phyloP scores from a whole-genome alignment of 2,797 vertebrate genomes.

The Neomorphus geoffroyi region DNA sequence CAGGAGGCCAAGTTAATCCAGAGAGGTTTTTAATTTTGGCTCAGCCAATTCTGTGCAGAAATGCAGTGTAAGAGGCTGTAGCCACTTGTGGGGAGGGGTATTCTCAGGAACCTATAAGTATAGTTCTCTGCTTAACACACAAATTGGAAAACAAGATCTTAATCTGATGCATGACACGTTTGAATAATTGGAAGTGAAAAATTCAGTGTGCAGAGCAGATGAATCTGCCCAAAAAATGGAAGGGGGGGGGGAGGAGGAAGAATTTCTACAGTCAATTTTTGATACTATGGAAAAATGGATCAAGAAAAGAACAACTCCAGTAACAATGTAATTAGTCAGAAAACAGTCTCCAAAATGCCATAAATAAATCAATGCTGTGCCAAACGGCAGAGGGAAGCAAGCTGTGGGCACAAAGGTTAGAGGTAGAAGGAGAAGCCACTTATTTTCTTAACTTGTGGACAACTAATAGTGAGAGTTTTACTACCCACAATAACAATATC shows the following conservation, averaged over 20 bases:
- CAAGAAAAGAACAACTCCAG: not conserved
- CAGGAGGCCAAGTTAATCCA: constrained; percentile 3
- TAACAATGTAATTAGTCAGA: not conserved
- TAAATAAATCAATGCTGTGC: not conserved
- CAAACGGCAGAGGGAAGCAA: not conserved
- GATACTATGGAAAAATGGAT: not conserved
- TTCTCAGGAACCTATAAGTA: not conserved
- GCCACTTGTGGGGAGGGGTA: not conserved
- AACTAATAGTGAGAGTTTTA: not conserved
- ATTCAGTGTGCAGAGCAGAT: constrained; percentile 7
- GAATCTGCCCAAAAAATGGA: not conserved
- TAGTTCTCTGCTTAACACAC: not conserved
- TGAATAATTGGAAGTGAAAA: constrained; percentile 37
- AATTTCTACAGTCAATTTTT: not conserved
- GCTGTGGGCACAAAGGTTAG: not conserved
- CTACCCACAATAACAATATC: not conserved
- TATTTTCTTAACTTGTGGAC: not conserved
- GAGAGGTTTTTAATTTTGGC: constrained; percentile 10
- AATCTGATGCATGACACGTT: constrained; percentile 12
- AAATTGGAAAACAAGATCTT: constrained; percentile 39
- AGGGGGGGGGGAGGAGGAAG: rapidly evolving
- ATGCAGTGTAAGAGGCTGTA: not conserved
- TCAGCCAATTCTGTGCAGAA: not conserved
- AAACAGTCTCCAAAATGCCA: not conserved
- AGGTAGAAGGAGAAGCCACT: not conserved